Evolutionary conservation across 2,888 invertebrate genomes (phyloP), one percentile per base, ranked within the genome.

Genomic region (Macaria liturata): DNA sequence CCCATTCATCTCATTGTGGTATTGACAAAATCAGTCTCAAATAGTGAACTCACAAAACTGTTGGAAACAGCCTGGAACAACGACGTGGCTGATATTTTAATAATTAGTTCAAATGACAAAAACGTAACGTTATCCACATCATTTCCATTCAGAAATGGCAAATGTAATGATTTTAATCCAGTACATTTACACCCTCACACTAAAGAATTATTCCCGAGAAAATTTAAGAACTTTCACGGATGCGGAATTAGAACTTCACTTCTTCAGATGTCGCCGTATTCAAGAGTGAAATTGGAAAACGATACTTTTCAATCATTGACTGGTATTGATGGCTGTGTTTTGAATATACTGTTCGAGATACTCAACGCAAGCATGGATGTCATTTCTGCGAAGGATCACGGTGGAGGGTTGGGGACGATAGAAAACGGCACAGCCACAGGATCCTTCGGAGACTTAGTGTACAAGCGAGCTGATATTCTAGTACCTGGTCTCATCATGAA

Each of bases 151-250:
- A 70, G 63, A 9, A 63, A 71, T 3, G 73, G 71, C n/a, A 57
- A 57, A 9, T 87, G 87, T 64, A 70, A 62, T 3, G 74, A 84
- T 53, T 66, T 65, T 32, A 67, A 69, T 4, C 77, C 83, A 3
- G 66, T 80, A 3, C 39, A 52, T 51, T 46, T 83, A 37, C 64
- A 69, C 3, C 5, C 48, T 20, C 58, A 69, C 4, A 50, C 9
- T 9, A 54, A 64, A 30, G 59, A 67, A 5, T 64, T 74, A 40
- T 85, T 82, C 67, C 74, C 76, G 3, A 74, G 65, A 40, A 87
- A 86, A 62, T 83, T 75, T 55, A 59, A 44, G 2, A 81, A 85
- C 62, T 85, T 85, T 53, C 60, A 82, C 48, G 69, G 74, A 43
- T 87, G 87, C 60, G 77, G 80, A 3, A 68, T 84, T 3, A 75